Conservation (phyloP, 2,113 vertebrate species). For the Oenanthe oenanthe region DNA sequence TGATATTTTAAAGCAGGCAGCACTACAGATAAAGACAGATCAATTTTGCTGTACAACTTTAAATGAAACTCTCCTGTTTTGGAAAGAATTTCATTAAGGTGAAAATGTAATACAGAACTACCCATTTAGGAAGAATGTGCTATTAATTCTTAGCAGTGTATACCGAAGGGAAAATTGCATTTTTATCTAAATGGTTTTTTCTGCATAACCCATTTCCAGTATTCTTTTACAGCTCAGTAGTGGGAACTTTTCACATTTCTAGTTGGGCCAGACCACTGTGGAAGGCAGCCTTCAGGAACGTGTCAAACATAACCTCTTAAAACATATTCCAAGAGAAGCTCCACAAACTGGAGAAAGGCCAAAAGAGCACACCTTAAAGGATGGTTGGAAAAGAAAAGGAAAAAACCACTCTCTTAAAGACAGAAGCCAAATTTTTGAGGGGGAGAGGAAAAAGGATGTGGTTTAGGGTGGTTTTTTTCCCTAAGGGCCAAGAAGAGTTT, state of each 20-base stretch:
- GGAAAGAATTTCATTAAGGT: slow-evolving; percentile 75
- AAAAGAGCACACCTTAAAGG: neutral
- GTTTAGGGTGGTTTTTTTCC: neutral
- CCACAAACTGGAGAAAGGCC: slow-evolving; percentile 5
- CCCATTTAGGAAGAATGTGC: slow-evolving; percentile 74
- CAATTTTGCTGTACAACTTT: slow-evolving; percentile 60
- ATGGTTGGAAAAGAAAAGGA: neutral
- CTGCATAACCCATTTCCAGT: slow-evolving; percentile 75
- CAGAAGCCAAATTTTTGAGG: neutral
- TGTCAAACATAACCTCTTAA: slow-evolving; percentile 33
- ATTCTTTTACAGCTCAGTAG: slow-evolving; percentile 68
- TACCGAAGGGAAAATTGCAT: slow-evolving; percentile 73
- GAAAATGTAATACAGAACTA: slow-evolving; percentile 72
- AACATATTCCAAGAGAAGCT: slow-evolving; percentile 11
- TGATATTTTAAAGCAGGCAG: neutral
- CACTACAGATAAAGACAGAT: slow-evolving; percentile 39
- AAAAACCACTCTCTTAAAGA: neutral
- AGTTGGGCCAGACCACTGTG: slow-evolving; percentile 19
- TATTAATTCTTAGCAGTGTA: slow-evolving; percentile 76
- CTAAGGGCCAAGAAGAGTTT: neutral
- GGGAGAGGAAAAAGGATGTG: neutral
- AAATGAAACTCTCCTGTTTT: slow-evolving; percentile 73
- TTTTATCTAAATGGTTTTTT: slow-evolving; percentile 79
- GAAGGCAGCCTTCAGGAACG: slow-evolving; percentile 19
- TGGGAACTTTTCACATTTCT: slow-evolving; percentile 61